Percentiles rank a stretch among this genome's conserved stretches.
Conservation (phyloP, 1,140 invertebrate species). For the Marisa cornuarietis region DNA sequence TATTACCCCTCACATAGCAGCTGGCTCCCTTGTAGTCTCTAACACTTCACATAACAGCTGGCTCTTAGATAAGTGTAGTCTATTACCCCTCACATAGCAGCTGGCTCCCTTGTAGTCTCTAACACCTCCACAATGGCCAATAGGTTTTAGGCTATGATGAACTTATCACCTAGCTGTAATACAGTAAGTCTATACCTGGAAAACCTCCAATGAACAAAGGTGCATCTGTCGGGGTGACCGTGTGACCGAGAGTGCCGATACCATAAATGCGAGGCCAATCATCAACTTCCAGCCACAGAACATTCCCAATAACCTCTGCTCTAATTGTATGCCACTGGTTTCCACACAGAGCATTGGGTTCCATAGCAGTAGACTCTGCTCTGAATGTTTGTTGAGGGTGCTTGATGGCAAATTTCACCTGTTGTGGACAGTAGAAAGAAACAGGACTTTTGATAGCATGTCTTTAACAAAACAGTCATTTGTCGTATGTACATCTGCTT, state of each 20-base stretch:
- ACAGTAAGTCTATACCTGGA: slow-evolving; percentile 73
- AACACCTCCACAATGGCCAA: background rate
- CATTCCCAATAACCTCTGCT: slow-evolving; percentile 73
- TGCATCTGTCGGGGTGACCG: slow-evolving; percentile 68
- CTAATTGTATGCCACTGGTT: slow-evolving; percentile 87
- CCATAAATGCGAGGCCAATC: slow-evolving; percentile 67
- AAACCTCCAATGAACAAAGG: slow-evolving; percentile 86
- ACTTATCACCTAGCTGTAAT: background rate
- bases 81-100: background rate
- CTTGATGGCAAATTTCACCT: slow-evolving; percentile 67
- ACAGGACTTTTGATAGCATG: background rate
- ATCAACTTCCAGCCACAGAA: slow-evolving; percentile 80
- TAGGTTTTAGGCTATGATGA: no score
- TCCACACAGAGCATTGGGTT: slow-evolving; percentile 78
- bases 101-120: background rate
- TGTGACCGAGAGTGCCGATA: slow-evolving; percentile 62
- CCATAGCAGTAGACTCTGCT: slow-evolving; percentile 75
- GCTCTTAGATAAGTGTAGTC: background rate
- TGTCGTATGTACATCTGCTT: background rate
- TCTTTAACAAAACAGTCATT: background rate
- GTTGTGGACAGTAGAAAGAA: slow-evolving; percentile 6
- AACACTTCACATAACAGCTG: background rate
- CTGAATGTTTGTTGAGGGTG: slow-evolving; percentile 69
- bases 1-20: background rate
- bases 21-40: background rate